These are phyloP conservation scores for Turnix velox DNA, from an alignment of 2,113 vertebrate genomes.

Conservation along the genomic window DNA sequence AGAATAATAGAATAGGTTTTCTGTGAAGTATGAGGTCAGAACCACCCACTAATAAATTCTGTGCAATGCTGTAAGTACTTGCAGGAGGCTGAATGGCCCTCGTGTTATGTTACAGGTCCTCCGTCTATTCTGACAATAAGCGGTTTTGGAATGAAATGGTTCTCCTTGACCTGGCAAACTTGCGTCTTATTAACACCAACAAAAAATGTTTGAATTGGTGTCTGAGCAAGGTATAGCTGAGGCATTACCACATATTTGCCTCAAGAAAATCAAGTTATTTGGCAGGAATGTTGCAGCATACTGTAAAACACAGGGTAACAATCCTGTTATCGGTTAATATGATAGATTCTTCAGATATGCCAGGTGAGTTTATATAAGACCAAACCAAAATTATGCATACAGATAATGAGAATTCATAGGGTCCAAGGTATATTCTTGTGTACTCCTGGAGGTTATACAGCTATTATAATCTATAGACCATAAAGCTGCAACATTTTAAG, in stretches of 20 bases:
- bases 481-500: neutral
- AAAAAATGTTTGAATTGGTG: neutral
- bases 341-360: neutral
- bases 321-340: neutral
- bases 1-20: neutral
- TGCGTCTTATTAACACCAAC: neutral
- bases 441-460: neutral
- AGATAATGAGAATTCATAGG: constrained; percentile 45
- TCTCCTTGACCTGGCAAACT: neutral
- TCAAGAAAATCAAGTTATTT: neutral
- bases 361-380: neutral
- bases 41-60: neutral
- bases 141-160: neutral
- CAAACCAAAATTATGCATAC: neutral
- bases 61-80: neutral
- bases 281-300: neutral
- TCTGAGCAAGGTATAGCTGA: neutral
- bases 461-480: neutral
- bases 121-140: neutral
- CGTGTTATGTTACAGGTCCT: neutral
- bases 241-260: neutral
- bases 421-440: constrained; percentile 24
- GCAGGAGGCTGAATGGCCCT: neutral
- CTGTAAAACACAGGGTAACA: neutral
- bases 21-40: neutral